phyloP scores from a whole-genome alignment of 2,797 vertebrate species.

The Momotus momota region DNA sequence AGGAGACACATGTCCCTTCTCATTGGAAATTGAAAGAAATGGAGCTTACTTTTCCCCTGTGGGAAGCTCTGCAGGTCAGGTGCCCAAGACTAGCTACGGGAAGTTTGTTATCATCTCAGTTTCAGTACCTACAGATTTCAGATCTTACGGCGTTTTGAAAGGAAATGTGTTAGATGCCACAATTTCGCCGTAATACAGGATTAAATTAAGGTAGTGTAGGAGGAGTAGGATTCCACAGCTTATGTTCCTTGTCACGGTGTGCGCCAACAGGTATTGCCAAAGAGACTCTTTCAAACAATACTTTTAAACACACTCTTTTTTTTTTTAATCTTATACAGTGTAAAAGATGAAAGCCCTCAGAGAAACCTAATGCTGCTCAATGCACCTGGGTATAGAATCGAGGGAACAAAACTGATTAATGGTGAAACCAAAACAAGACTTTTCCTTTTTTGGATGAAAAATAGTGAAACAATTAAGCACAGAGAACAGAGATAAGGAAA shows the following conservation, averaged over 20 bases:
- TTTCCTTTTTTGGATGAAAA: background rate
- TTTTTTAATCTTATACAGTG: background rate
- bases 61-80: conserved; percentile 78
- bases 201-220: background rate
- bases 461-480: background rate
- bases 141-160: conserved; percentile 48
- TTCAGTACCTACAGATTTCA: conserved; percentile 71
- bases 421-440: conserved; percentile 5
- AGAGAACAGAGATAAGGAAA: conserved; percentile 14
- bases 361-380: background rate
- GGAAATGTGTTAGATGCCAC: conserved; percentile 44
- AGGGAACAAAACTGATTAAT: conserved; percentile 20
- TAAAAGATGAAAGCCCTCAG: background rate
- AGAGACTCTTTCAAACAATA: conserved; percentile 1
- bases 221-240: conserved; percentile 15
- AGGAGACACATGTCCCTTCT: conserved; percentile 85
- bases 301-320: background rate
- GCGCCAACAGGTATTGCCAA: background rate
- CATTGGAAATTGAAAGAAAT: conserved; percentile 78
- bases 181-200: conserved; percentile 7
- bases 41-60: conserved; percentile 76
- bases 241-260: conserved; percentile 27
- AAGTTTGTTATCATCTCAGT: conserved; percentile 73
- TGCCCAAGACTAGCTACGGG: conserved; percentile 72
- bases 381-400: background rate